Conservation (phyloP, 2,797 vertebrate genomes). For the Agapornis canus region DNA sequence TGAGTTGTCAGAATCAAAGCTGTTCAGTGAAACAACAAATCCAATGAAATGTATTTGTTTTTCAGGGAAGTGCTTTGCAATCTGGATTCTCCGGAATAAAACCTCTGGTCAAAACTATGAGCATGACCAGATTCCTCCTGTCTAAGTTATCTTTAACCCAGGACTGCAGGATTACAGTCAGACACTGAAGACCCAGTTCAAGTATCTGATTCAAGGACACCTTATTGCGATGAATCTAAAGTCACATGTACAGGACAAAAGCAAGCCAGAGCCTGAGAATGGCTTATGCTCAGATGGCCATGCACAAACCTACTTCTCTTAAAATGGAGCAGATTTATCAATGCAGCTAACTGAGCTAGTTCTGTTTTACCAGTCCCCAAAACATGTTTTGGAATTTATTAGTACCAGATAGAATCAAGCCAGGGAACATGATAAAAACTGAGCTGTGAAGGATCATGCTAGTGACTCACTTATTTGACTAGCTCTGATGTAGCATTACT, state of each 20-base stretch:
- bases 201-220: neutral
- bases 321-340: neutral
- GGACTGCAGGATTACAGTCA: neutral
- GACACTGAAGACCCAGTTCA: neutral
- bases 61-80: neutral
- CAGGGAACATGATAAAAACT: neutral
- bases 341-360: neutral
- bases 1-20: neutral
- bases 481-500: neutral
- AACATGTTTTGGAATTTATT: neutral
- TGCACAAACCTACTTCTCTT: neutral
- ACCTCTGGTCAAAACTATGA: neutral
- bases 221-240: neutral
- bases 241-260: fast-evolving
- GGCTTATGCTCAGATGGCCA: neutral
- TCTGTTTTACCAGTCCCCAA: neutral
- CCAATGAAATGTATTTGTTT: neutral
- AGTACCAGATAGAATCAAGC: neutral
- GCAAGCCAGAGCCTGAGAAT: neutral
- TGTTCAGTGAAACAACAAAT: neutral
- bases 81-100: neutral
- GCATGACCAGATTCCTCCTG: neutral
- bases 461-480: neutral
- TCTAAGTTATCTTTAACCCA: neutral
- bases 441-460: neutral